These are phyloP conservation scores for Sarcophaga rosellei DNA, from an alignment of 2,888 invertebrate species.

Conservation along the genomic window DNA sequence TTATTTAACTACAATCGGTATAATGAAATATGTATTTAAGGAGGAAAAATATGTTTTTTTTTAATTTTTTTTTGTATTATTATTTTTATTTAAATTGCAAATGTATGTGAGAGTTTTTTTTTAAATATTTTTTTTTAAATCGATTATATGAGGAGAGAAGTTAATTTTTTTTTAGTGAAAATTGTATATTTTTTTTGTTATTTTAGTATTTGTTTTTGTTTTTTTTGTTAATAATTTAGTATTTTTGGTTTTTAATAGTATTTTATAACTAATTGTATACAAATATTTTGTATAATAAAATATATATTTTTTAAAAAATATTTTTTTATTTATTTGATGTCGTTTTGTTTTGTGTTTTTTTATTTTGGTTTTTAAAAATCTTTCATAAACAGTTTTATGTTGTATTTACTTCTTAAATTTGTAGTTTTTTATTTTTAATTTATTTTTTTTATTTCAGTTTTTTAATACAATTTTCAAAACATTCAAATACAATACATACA, in stretches of 20 bases:
- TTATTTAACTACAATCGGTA: constrained; percentile 52
- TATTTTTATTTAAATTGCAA: constrained; percentile 30
- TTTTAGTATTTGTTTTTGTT: constrained; percentile 7
- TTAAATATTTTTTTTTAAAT: constrained; percentile 41
- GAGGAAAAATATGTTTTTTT: constrained; percentile 45
- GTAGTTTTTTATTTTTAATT: constrained; percentile 7
- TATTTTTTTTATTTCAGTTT: constrained; percentile 40
- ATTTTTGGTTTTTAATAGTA: constrained; percentile 31
- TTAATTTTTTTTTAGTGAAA: constrained; percentile 70
- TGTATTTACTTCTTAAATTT: too few relatives aligned
- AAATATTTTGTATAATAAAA: constrained; percentile 69
- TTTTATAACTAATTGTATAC: constrained; percentile 68
- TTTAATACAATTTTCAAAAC: constrained; percentile 58
- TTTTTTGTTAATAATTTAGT: constrained; percentile 19
- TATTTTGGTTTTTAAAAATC: constrained; percentile 62
- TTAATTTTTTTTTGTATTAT: constrained; percentile 6
- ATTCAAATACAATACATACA: constrained; percentile 61
- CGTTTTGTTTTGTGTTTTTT: too few relatives aligned
- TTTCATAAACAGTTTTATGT: constrained; percentile 61
- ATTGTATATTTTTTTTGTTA: constrained; percentile 62
- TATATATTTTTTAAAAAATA: constrained; percentile 63
- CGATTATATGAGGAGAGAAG: constrained; percentile 62
- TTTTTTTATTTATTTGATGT: constrained; percentile 10
- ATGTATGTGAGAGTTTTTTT: constrained; percentile 64
- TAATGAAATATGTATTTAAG: constrained; percentile 52